Evolutionary conservation across 1,140 invertebrate genomes (phyloP).

Genomic region (Drosophila ogumai): DNA sequence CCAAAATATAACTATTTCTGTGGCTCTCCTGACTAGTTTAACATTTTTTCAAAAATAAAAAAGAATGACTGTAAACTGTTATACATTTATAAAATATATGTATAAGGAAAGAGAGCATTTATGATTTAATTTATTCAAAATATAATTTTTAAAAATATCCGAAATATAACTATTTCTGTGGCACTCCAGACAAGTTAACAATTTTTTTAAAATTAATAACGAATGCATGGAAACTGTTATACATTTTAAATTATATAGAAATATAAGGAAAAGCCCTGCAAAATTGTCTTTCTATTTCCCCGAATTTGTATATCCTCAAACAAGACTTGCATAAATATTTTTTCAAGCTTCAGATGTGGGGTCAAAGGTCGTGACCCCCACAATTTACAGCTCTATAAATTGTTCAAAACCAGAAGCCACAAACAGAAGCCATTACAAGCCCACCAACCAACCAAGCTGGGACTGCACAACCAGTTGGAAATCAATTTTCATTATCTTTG

Average conservation of each 20-base stretch:
- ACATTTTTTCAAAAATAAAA: no score
- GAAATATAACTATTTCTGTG: neutral
- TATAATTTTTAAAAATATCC: no score
- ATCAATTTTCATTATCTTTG: conserved; percentile 72
- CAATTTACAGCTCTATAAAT: conserved; percentile 21
- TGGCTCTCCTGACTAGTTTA: no score
- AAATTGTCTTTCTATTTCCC: neutral
- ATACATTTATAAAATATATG: no score
- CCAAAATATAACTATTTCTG: neutral
- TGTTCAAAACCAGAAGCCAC: conserved; percentile 11
- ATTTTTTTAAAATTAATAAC: no score
- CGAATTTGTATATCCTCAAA: neutral
- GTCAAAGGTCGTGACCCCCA: conserved; percentile 23
- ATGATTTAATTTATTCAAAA: no score
- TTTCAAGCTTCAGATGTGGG: neutral
- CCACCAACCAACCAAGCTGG: neutral
- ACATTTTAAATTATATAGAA: neutral
- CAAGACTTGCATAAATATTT: conserved; percentile 10
- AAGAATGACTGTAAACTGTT: no score
- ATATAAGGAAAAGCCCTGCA: neutral
- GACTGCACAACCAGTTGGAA: conserved; percentile 44
- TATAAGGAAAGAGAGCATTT: no score
- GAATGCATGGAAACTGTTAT: neutral
- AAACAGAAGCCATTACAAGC: neutral
- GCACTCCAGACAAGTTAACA: no score